These are phyloP conservation scores for Leucophora obtusa DNA, from an alignment of 2,888 invertebrate species.

Conservation along the genomic window DNA sequence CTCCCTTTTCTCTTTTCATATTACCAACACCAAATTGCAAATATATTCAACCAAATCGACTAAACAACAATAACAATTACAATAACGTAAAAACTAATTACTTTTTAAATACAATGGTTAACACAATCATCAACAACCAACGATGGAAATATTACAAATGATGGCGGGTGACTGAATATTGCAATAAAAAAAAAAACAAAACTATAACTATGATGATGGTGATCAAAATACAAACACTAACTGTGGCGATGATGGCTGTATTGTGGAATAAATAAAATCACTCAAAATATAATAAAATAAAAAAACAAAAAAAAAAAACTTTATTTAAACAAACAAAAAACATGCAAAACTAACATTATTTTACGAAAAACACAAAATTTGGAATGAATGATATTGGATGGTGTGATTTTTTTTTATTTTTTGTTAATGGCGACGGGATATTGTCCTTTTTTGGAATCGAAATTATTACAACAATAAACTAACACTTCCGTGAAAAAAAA, in stretches of 20 bases:
- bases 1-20: slow-evolving; percentile 38
- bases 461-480: neutral
- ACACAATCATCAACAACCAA: slow-evolving; percentile 51
- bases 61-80: slow-evolving; percentile 2
- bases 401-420: neutral
- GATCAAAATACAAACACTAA: slow-evolving; percentile 10
- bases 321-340: slow-evolving; percentile 44
- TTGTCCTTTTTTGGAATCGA: neutral
- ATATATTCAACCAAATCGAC: slow-evolving; percentile 5
- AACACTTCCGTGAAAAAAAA: too few species aligned
- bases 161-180: slow-evolving; percentile 39
- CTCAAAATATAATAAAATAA: slow-evolving; percentile 3
- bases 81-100: slow-evolving; percentile 58
- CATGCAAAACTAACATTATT: slow-evolving; percentile 63
- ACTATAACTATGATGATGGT: slow-evolving; percentile 16
- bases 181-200: slow-evolving; percentile 2
- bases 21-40: slow-evolving; percentile 27
- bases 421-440: too few species aligned
- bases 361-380: slow-evolving; percentile 5
- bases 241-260: slow-evolving; percentile 40
- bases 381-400: slow-evolving; percentile 27
- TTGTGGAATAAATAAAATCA: neutral
- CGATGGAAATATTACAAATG: slow-evolving; percentile 21
- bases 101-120: slow-evolving; percentile 60
- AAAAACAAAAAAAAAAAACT: slow-evolving; percentile 27